phyloP scores from a whole-genome alignment of 53 echinoderm and acorn worm genomes.

The Hippasteria phrygiana region DNA sequence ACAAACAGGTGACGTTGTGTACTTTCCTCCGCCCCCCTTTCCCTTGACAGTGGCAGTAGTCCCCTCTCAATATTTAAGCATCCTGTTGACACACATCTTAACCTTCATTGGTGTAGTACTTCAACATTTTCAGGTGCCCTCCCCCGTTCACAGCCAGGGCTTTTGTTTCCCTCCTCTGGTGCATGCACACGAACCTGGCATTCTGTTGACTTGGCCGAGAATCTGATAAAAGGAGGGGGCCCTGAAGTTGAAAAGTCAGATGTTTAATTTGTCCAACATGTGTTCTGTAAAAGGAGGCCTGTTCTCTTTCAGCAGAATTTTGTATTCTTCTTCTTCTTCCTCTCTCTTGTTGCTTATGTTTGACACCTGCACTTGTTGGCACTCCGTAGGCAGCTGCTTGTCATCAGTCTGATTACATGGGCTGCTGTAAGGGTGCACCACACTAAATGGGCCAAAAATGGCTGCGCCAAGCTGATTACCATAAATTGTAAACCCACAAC shows the following conservation, averaged over 20 bases:
- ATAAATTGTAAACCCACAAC: no score
- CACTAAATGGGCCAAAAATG: no score
- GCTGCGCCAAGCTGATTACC: no score
- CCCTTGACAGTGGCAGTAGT: not conserved
- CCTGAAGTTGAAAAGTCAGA: slow-evolving; percentile 44
- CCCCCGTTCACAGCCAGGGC: not conserved
- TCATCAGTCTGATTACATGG: no score
- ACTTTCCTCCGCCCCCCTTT: not conserved
- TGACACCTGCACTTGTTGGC: slow-evolving; percentile 36
- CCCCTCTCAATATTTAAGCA: not conserved
- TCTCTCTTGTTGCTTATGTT: not conserved
- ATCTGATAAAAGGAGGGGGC: slow-evolving; percentile 11
- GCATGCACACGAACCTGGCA: not conserved
- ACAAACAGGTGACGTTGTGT: slow-evolving; percentile 1
- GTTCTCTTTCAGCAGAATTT: not conserved
- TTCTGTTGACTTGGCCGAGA: slow-evolving; percentile 41
- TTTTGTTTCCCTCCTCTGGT: not conserved
- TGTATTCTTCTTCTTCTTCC: not conserved
- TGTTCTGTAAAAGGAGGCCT: not conserved
- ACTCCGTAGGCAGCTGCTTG: no score
- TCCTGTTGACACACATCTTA: slow-evolving; percentile 28
- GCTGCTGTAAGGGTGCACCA: no score
- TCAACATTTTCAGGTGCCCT: not conserved
- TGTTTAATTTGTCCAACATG: slow-evolving; percentile 42
- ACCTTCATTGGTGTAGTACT: slow-evolving; percentile 10